These are phyloP conservation scores for Sprattus sprattus DNA, from an alignment of 2,113 vertebrate species.

Conservation along the genomic window DNA sequence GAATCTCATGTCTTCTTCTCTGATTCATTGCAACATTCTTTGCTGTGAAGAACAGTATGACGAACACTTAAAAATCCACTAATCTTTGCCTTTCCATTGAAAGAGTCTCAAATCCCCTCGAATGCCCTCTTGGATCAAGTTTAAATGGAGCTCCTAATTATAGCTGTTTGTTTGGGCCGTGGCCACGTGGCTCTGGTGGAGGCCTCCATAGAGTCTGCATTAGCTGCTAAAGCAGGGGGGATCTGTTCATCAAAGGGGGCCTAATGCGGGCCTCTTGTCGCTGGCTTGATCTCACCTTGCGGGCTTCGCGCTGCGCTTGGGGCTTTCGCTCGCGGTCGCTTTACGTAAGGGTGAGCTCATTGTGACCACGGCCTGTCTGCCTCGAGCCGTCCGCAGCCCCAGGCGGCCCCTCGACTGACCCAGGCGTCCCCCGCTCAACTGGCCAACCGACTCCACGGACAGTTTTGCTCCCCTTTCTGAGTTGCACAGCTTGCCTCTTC, in stretches of 20 bases:
- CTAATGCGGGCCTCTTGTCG: slow-evolving; percentile 16
- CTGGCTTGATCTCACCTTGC: slow-evolving; percentile 25
- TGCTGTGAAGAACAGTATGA: not conserved
- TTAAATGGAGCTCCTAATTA: slow-evolving; percentile 42
- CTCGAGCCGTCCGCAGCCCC: not conserved
- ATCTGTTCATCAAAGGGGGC: slow-evolving; percentile 32
- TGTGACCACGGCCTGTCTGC: not conserved
- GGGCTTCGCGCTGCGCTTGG: not conserved
- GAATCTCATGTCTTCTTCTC: not conserved
- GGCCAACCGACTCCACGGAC: not conserved
- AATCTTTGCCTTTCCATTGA: slow-evolving; percentile 12
- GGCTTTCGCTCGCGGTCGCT: not conserved
- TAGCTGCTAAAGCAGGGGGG: slow-evolving; percentile 36
- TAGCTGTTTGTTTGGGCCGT: slow-evolving; percentile 25
- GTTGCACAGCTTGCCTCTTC: not conserved
- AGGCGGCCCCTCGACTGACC: not conserved
- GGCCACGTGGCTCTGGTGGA: slow-evolving; percentile 19
- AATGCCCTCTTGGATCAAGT: slow-evolving; percentile 32
- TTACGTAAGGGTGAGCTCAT: slow-evolving; percentile 1
- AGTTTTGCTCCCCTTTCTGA: not conserved
- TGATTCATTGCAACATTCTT: not conserved
- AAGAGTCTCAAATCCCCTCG: slow-evolving; percentile 37
- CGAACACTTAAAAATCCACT: not conserved
- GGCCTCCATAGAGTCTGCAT: slow-evolving; percentile 24
- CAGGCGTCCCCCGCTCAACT: not conserved